Conservation (phyloP, 2,888 invertebrate species). For the Anthrax anthrax region DNA sequence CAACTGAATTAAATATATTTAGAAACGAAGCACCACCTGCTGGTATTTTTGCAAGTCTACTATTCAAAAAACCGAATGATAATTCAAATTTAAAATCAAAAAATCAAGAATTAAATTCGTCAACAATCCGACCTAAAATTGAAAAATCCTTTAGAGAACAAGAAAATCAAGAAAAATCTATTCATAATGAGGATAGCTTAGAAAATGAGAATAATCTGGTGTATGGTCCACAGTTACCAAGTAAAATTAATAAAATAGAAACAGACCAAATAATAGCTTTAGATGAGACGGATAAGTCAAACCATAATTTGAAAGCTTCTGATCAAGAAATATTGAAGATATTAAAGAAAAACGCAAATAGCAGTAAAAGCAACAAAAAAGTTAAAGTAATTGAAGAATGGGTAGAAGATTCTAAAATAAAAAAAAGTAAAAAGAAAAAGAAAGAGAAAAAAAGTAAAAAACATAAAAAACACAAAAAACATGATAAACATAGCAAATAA, state of each 20-base stretch:
- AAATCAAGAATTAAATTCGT: background rate
- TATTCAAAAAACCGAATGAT: conserved; percentile 6
- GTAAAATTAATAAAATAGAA: background rate
- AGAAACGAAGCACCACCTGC: conserved; percentile 55
- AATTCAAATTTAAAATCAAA: background rate
- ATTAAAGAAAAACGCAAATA: conserved; percentile 8
- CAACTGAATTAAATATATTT: conserved; percentile 40
- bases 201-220: background rate
- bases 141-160: background rate
- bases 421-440: conserved; percentile 8
- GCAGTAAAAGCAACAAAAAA: background rate
- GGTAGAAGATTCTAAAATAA: conserved; percentile 16
- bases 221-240: conserved; percentile 5
- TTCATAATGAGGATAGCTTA: background rate
- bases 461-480: conserved; percentile 16
- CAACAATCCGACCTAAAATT: too few relatives aligned
- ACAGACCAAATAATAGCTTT: background rate
- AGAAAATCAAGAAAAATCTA: background rate
- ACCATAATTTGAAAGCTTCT: background rate
- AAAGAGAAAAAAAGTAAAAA: conserved; percentile 9
- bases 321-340: conserved; percentile 10
- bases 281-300: background rate
- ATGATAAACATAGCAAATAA: too few relatives aligned
- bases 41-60: conserved; percentile 44
- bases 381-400: conserved; percentile 17